Evolutionary conservation across 1,140 invertebrate species (phyloP).

Genomic region (Eulimnadia texana): DNA sequence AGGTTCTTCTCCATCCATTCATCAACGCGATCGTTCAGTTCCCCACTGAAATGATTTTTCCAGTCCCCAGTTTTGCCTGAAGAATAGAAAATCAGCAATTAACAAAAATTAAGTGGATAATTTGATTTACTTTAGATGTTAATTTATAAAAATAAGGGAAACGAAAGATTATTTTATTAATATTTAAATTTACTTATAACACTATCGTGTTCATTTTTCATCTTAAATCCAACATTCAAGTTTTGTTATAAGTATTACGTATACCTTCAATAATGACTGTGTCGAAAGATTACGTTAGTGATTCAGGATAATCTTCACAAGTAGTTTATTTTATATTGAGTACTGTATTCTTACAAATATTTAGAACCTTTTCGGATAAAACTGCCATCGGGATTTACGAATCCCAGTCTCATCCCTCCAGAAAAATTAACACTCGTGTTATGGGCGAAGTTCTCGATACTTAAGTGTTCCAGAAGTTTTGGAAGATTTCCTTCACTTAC

Average conservation of each 20-base stretch:
- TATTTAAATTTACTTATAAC: no score
- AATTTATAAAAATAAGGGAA: no score
- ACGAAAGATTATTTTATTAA: no score
- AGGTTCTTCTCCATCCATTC: slow-evolving; percentile 21
- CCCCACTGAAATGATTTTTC: slow-evolving; percentile 30
- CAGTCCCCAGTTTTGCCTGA: slow-evolving; percentile 28
- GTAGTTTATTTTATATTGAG: background rate
- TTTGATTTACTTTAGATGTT: no score
- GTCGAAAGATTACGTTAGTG: background rate
- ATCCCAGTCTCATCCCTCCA: background rate
- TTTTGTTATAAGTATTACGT: no score
- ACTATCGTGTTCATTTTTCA: no score
- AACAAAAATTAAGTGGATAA: no score
- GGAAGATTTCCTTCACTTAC: background rate
- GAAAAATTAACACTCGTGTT: background rate
- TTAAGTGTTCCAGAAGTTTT: background rate
- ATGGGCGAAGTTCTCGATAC: background rate
- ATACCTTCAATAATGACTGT: no score
- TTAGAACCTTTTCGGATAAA: slow-evolving; percentile 26
- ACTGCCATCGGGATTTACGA: background rate
- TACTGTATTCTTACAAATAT: background rate
- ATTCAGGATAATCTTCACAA: background rate
- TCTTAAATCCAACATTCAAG: no score
- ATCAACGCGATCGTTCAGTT: slow-evolving; percentile 28
- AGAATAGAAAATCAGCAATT: no score